Evolutionary conservation across 2,113 vertebrate genomes (phyloP), one percentile per base, ranked within the genome.

Genomic region (Malurus elegans): DNA sequence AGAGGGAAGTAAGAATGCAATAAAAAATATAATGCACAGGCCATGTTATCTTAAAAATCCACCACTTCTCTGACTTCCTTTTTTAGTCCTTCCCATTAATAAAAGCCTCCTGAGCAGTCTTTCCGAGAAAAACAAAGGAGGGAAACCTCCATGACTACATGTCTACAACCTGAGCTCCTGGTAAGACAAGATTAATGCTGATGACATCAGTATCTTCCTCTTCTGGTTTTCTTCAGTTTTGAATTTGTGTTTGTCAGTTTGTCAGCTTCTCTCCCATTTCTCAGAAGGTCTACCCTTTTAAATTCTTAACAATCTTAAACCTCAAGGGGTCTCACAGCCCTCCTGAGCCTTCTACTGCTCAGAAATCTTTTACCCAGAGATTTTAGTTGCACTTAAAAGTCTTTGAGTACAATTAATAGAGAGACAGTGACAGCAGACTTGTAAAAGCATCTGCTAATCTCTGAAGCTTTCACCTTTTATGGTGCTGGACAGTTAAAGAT

Each of bases 11-110:
- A 57, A 45, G 38, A 72, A 67, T 21, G 2, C 4, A 53, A n/a
- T 50, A 38, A 45, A 50, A 66, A 67, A 19, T 32, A 3, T 36
- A 57, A 18, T 38, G 50, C 9, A 34, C 1, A 67, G 6, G 1
- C 9, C 2, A 0, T 51, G 7, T 2, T 47, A 9, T 69, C 8
- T 34, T 56, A 42, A 29, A 25, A 4, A 2, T 7, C 1, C 20
- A 64, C 5, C 4, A 25, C 14, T 69, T 84, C 31, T 64, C 26
- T 66, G 15, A 32, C 12, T 48, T 66, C 47, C 10, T 47, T 81
- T 81, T 60, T 86, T 60, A n/a, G 8, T 79, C 6, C 4, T 67
- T 54, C 8, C 14, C 10, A 4, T 15, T 25, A 6, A 25, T 53
- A 21, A 71, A 58, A 14, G 4, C 71, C 45, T 28, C 4, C 14